phyloP scores from a whole-genome alignment of 2,113 vertebrate species.

The Cervus canadensis region DNA sequence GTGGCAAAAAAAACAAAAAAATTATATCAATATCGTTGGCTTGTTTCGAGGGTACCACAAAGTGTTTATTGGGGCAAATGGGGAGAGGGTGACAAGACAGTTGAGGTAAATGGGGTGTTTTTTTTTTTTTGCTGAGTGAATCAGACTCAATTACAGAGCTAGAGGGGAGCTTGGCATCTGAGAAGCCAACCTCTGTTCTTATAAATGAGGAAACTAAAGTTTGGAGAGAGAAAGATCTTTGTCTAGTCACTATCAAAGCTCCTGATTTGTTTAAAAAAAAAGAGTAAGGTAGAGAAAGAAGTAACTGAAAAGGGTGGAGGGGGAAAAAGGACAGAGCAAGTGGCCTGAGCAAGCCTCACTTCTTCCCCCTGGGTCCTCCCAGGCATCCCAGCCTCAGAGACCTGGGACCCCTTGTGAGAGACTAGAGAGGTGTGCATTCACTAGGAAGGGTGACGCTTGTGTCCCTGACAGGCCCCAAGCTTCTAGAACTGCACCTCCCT shows the following conservation, averaged over 20 bases:
- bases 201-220: background rate
- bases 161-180: background rate
- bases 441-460: background rate
- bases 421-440: rapidly evolving
- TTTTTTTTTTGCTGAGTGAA: background rate
- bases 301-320: background rate
- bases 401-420: background rate
- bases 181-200: background rate
- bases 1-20: background rate
- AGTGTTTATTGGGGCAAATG: background rate
- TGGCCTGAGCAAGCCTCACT: background rate
- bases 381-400: background rate
- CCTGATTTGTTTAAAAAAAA: background rate
- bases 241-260: background rate
- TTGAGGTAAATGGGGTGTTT: background rate
- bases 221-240: background rate
- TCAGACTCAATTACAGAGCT: background rate
- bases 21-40: background rate
- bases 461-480: background rate
- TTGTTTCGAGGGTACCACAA: background rate
- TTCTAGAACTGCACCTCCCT: background rate
- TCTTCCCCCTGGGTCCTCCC: background rate
- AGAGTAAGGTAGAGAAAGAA: background rate
- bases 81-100: background rate
- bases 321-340: background rate